Base-by-base conservation (phyloP, 2,888 invertebrate species). In the Leptopilina myrica region DNA sequence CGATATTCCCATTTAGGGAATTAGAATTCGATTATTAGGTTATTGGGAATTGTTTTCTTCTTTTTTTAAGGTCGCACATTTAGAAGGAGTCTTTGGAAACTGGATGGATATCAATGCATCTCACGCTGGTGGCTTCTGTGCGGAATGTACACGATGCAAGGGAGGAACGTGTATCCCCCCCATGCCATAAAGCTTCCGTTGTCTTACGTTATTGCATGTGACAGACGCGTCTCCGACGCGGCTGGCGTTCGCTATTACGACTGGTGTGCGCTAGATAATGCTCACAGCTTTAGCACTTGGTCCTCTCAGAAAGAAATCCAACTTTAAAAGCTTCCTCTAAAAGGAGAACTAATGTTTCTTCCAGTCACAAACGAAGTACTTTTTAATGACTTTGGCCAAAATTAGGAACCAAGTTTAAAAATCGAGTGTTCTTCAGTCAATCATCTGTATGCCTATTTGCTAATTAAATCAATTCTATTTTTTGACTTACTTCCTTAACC, bases 201-300 rank as follows among this genome's bases (percentile, higher is more conserved):
- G 87, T 87, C 88, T 88, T 87, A 85, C 86, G 87, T 88, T 88
- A 88, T 88, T 89, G 87, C 87, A 85, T 86, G 85, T 87, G 89
- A 89, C 87, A 87, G 87, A 89, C 89, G 88, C 88, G 87, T 85
- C 83, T 84, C 66, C 79, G 75, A 76, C 79, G 69, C 66, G 77
- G 40, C 69, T 73, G 73, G 69, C 33, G 56, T 56, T 73, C 40
- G 73, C 73, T 73, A 56, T 73, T 73, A 56, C 73, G 56, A 73
- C 33, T 33, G 33, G 33, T 33, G n/a, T 33, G 33, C 43, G 43
- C 43, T 43, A 56, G 73, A 73, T 73, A 73, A 73, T 73, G 26
- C 73, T 73, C 26, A 53, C 26, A 53, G 73, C 26, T 73, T 73
- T 73, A 73, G 56, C 73, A 33, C 73, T 69, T 53, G 73, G 56